Evolutionary conservation across 2,797 vertebrate genomes (phyloP).

Genomic region (Smutsia gigantea): DNA sequence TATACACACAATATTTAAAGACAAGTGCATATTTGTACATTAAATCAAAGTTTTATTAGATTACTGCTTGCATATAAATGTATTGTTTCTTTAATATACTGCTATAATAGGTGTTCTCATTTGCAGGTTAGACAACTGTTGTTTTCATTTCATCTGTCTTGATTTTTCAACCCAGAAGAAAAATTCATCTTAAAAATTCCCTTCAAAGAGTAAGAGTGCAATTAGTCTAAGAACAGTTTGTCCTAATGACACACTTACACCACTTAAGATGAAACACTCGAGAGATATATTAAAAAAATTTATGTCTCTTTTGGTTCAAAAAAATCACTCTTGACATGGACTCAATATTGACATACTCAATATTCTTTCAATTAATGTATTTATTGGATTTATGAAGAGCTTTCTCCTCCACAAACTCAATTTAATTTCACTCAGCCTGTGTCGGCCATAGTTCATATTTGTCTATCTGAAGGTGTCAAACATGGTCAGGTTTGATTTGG

Average conservation of each 20-base stretch:
- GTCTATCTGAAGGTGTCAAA: background rate
- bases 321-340: conserved; percentile 31
- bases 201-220: background rate
- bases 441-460: conserved; percentile 44
- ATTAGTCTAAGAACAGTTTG: conserved; percentile 43
- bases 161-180: conserved; percentile 39
- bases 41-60: background rate
- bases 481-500: background rate
- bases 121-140: background rate
- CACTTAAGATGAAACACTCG: conserved; percentile 20
- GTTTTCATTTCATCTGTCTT: conserved; percentile 11
- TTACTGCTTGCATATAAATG: background rate
- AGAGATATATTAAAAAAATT: conserved; percentile 36
- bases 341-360: background rate
- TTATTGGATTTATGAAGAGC: conserved; percentile 55
- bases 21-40: background rate
- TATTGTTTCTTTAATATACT: background rate
- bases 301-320: conserved; percentile 42
- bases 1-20: background rate
- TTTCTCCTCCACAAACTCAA: conserved; percentile 4
- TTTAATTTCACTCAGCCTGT: conserved; percentile 43
- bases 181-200: conserved; percentile 23
- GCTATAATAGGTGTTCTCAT: background rate
- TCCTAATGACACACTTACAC: conserved; percentile 40
- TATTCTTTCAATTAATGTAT: conserved; percentile 53